These are phyloP conservation scores for Volucella zonaria DNA, from an alignment of 2,888 invertebrate genomes.

Conservation along the genomic window DNA sequence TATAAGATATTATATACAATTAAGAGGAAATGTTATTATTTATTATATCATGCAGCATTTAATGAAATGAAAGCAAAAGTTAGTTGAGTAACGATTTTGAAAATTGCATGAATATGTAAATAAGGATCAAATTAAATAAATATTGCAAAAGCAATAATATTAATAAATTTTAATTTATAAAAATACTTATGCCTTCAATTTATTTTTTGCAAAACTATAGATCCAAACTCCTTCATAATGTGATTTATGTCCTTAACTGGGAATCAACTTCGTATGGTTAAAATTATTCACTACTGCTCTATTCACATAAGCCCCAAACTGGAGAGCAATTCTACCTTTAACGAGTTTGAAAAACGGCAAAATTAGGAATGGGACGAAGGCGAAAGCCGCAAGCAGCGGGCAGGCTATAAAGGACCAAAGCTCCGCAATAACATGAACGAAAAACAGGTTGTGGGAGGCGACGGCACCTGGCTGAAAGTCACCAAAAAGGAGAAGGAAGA, in stretches of 20 bases:
- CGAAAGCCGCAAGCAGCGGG: no score
- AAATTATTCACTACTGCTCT: not conserved
- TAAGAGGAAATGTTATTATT: not conserved
- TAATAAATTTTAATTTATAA: constrained; percentile 60
- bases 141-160: constrained; percentile 41
- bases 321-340: no score
- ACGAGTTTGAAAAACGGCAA: no score
- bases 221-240: not conserved
- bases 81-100: not conserved
- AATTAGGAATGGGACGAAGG: no score
- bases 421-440: no score
- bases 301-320: no score
- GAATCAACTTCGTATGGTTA: not conserved
- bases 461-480: no score
- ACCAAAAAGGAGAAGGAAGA: no score
- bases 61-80: not conserved
- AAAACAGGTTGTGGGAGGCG: no score
- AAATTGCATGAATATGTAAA: constrained; percentile 70
- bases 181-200: not conserved
- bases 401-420: no score
- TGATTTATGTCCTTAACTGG: not conserved
- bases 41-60: constrained; percentile 42
- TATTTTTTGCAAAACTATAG: not conserved
- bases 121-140: constrained; percentile 46
- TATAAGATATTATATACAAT: no score